Base-by-base conservation (phyloP, 2,888 invertebrate species). In the Lydus trimaculatus region DNA sequence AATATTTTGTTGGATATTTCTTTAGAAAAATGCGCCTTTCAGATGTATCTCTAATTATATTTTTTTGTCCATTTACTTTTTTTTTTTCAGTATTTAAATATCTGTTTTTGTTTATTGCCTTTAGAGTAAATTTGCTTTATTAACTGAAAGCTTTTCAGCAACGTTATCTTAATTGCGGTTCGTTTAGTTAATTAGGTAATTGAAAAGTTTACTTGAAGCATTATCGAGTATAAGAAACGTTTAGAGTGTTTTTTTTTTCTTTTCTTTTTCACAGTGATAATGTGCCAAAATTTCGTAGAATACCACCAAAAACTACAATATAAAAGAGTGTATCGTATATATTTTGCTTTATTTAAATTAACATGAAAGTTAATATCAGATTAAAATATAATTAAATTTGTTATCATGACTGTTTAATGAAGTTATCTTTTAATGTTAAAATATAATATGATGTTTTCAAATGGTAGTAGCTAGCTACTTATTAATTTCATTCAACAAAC, bases 401-500 rank as follows among this genome's bases (percentile, higher is more conserved):
- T 48, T 48, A 20, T 48, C 48, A 11, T 48, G 0, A 20, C 7
- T 48, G 20, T 36, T 33, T 33, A 33, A 33, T 33, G 33, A 33
- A 6, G 8, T 20, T 20, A 48, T 20, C 48, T 48, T 48, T 20
- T 48, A 20, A 48, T 48, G 11, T 23, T 20, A 48, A 20, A 48
- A 48, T 48, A 20, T 48, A 48, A 48, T 48, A 11, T 2, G 5
- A 48, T 20, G 20, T 48, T 48, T 48, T 43, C 39, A 36, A 8
- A 43, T n/a, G n/a, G 17, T 43, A 48, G n/a, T n/a, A n/a, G n/a
- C n/a, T n/a, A n/a, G 48, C 48, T 48, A 48, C 20, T 65, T 68
- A 67, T 67, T 61, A 61, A 64, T 64, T 64, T 64, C 64, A 20
- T 60, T 64, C 58, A 58, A 62, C 68, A n/a, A 17, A 17, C 15